phyloP scores from a whole-genome alignment of 2,113 vertebrate species.

The Vidua chalybeata region DNA sequence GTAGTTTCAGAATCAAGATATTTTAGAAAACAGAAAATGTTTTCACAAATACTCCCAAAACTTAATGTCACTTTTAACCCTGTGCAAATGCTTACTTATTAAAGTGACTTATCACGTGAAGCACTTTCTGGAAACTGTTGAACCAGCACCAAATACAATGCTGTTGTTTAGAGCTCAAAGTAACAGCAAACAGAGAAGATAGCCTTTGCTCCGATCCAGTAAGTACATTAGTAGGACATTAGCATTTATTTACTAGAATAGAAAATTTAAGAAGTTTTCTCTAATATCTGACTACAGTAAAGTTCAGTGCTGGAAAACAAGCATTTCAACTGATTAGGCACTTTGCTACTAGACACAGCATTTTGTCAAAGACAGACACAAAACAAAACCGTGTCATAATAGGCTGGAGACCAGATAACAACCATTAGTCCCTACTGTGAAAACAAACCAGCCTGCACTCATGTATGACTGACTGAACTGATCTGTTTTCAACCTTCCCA shows the following conservation, averaged over 20 bases:
- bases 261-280: neutral
- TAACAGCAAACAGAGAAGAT: neutral
- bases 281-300: neutral
- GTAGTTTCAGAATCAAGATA: neutral
- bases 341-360: slow-evolving; percentile 27
- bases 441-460: slow-evolving; percentile 43
- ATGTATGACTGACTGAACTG: neutral
- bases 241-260: neutral
- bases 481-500: neutral
- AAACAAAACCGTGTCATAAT: slow-evolving; percentile 43
- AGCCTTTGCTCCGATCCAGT: neutral
- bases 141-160: neutral
- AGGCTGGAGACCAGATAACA: slow-evolving; percentile 53
- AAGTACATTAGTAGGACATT: neutral
- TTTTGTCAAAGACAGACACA: slow-evolving; percentile 4
- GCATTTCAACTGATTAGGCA: neutral
- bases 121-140: neutral
- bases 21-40: neutral
- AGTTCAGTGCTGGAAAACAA: slow-evolving; percentile 16
- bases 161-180: neutral
- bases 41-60: neutral
- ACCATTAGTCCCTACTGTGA: neutral
- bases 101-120: neutral
- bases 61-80: neutral
- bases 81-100: neutral